Evolutionary conservation across 2,888 invertebrate species (phyloP).

Genomic region (Escarpia spicata): DNA sequence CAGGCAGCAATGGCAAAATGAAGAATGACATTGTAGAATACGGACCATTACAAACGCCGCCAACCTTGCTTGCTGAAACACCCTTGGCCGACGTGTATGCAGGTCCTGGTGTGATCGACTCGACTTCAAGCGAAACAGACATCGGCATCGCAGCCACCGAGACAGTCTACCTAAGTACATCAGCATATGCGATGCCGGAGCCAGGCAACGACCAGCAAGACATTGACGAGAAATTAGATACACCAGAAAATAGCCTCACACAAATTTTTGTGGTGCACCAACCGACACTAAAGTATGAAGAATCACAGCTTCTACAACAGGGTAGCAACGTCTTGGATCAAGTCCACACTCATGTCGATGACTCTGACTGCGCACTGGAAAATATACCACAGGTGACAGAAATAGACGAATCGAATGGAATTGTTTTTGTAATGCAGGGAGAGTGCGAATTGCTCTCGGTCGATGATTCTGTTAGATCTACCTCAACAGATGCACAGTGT

Average conservation of each 20-base stretch:
- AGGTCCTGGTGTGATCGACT: neutral
- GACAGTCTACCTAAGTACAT: slow-evolving; percentile 1
- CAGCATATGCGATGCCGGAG: neutral
- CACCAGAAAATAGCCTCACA: neutral
- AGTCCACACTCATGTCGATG: neutral
- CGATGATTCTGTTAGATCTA: neutral
- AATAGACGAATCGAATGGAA: neutral
- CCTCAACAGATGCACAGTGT: neutral
- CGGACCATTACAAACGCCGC: neutral
- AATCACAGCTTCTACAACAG: neutral
- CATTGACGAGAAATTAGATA: neutral
- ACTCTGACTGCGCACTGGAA: neutral
- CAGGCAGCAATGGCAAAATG: neutral
- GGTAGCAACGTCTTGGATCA: neutral
- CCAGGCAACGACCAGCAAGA: neutral
- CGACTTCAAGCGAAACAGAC: neutral
- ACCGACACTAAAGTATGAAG: neutral
- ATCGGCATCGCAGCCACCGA: neutral
- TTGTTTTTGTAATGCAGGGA: neutral
- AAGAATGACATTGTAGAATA: neutral
- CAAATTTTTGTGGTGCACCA: neutral
- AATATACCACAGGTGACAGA: neutral
- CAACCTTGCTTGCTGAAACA: neutral
- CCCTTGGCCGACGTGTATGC: neutral
- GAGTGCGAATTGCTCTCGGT: neutral